A percentile compares a stretch with the other conserved stretches of the same genome.
phyloP scores from a whole-genome alignment of 2,797 vertebrate genomes.

The Meriones psammophilus region DNA sequence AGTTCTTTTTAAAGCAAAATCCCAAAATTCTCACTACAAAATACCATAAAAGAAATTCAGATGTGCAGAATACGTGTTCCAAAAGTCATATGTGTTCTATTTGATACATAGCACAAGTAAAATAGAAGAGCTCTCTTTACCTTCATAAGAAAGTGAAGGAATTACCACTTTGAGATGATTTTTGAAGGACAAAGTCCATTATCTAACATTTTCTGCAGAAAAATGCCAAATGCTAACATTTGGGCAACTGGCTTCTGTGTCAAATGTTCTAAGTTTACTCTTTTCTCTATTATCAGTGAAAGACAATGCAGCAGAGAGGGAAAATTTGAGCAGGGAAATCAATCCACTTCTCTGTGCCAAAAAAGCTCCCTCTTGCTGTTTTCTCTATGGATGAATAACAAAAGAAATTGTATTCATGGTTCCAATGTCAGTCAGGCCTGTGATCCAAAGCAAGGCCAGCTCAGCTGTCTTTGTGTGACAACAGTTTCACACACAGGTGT shows the following conservation, averaged over 20 bases:
- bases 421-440: background rate
- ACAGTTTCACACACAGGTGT: background rate
- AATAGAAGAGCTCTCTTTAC: background rate
- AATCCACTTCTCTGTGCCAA: conserved; percentile 31
- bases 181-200: conserved; percentile 44
- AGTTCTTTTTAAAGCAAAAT: too few relatives aligned
- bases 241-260: conserved; percentile 54
- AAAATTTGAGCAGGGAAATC: conserved; percentile 64
- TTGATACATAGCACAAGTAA: background rate
- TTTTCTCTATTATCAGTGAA: conserved; percentile 72
- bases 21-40: too few relatives aligned
- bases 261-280: conserved; percentile 62
- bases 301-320: conserved; percentile 69
- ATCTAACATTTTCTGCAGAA: conserved; percentile 50
- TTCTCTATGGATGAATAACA: conserved; percentile 43
- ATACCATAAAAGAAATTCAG: background rate
- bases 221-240: conserved; percentile 42
- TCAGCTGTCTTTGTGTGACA: background rate
- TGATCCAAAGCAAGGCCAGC: background rate
- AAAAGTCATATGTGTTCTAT: background rate
- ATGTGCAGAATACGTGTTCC: background rate
- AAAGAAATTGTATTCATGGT: background rate
- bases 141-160: background rate
- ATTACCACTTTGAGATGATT: background rate
- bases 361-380: conserved; percentile 54